These are phyloP conservation scores for Daktulosphaira vitifoliae DNA, from an alignment of 1,140 invertebrate species.

Conservation along the genomic window DNA sequence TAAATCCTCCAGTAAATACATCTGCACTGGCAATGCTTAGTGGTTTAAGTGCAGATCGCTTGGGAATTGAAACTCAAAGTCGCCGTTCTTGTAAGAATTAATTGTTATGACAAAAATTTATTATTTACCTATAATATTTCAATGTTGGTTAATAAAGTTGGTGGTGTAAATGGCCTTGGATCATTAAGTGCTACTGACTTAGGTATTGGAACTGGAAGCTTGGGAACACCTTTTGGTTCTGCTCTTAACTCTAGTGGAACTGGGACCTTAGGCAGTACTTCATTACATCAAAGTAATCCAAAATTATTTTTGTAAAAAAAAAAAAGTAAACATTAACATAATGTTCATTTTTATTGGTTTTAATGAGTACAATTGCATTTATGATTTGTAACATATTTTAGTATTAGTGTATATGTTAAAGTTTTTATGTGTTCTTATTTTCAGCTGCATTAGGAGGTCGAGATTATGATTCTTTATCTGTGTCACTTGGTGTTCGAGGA, in stretches of 20 bases:
- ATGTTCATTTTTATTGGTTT: neutral
- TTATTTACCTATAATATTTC: neutral
- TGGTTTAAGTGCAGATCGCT: conserved; percentile 32
- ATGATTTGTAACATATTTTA: too few species aligned
- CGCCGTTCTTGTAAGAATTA: conserved; percentile 31
- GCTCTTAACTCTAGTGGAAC: conserved; percentile 12
- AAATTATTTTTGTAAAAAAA: too few species aligned
- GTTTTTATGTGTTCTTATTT: too few species aligned
- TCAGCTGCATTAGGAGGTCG: conserved; percentile 24
- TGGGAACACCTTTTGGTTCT: conserved; percentile 31
- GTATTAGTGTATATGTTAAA: too few species aligned
- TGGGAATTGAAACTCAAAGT: conserved; percentile 34
- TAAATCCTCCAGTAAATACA: conserved; percentile 7
- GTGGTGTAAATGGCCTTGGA: conserved; percentile 36
- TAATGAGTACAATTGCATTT: too few species aligned
- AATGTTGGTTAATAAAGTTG: conserved; percentile 32
- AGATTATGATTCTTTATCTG: conserved; percentile 39
- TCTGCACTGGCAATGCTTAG: conserved; percentile 30
- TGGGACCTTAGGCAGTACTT: conserved; percentile 19
- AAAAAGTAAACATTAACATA: neutral
- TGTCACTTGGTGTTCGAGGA: conserved; percentile 33
- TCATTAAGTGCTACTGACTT: conserved; percentile 39
- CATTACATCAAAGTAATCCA: conserved; percentile 25
- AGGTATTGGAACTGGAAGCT: conserved; percentile 34
- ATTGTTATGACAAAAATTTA: too few species aligned